These are phyloP conservation scores for Phocides pigmalion DNA, from an alignment of 1,140 invertebrate species.

Conservation along the genomic window DNA sequence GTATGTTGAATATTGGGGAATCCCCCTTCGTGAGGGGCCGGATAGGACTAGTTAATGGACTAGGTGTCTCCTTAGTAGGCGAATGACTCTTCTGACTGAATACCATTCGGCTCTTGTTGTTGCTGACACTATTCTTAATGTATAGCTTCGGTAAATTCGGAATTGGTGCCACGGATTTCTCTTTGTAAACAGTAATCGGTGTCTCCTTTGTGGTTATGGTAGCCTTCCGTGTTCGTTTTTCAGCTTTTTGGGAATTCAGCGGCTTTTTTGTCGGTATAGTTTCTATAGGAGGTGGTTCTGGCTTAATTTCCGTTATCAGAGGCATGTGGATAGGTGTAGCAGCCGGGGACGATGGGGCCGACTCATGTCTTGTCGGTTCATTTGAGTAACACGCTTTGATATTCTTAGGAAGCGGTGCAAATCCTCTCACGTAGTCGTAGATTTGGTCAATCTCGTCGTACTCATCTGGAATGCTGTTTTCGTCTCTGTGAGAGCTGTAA, in stretches of 20 bases:
- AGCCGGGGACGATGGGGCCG: constrained; percentile 76
- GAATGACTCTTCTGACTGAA: constrained; percentile 89
- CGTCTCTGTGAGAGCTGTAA: constrained; percentile 80
- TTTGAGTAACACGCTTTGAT: constrained; percentile 88
- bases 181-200: constrained; percentile 83
- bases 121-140: constrained; percentile 89
- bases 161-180: constrained; percentile 76
- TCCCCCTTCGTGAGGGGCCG: constrained; percentile 86
- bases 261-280: constrained; percentile 94
- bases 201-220: constrained; percentile 81
- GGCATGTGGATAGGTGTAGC: constrained; percentile 84
- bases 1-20: constrained; percentile 91
- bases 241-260: constrained; percentile 83
- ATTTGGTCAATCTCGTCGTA: constrained; percentile 98
- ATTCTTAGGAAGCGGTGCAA: constrained; percentile 94
- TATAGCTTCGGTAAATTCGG: constrained; percentile 88
- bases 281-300: constrained; percentile 95
- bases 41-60: constrained; percentile 82
- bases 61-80: constrained; percentile 89
- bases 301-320: constrained; percentile 87
- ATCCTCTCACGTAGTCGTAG: constrained; percentile 97
- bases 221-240: constrained; percentile 87
- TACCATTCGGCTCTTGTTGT: constrained; percentile 86
- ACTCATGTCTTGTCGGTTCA: constrained; percentile 76
- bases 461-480: constrained; percentile 88